phyloP scores from a whole-genome alignment of 2,888 invertebrate genomes.

The Patella pellucida region DNA sequence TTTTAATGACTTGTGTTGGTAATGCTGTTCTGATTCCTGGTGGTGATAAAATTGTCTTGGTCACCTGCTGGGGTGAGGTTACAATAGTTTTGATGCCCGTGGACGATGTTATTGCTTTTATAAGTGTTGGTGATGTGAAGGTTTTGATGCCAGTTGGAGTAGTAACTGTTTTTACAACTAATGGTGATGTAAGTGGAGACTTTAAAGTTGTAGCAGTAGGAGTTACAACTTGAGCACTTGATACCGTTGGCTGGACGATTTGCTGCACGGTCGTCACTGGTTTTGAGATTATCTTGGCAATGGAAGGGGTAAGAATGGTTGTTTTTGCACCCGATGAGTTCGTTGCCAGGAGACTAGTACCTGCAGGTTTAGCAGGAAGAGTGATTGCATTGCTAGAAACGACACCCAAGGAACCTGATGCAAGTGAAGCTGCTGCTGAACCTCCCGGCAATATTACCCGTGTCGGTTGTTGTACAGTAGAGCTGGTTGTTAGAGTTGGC shows the following conservation, averaged over 20 bases:
- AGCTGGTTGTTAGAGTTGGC: constrained; percentile 14
- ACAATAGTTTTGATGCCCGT: constrained; percentile 15
- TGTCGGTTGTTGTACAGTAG: constrained; percentile 41
- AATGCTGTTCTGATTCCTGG: constrained; percentile 35
- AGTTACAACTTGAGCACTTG: constrained; percentile 4
- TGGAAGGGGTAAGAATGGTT: constrained; percentile 22
- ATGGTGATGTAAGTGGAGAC: constrained; percentile 1
- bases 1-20: constrained; percentile 66
- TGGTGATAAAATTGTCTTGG: constrained; percentile 10
- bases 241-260: constrained; percentile 9
- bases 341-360: constrained; percentile 18
- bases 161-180: constrained; percentile 8
- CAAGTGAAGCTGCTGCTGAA: constrained; percentile 34
- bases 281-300: constrained; percentile 25
- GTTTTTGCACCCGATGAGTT: constrained; percentile 17
- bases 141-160: constrained; percentile 29
- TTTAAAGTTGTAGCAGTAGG: constrained; percentile 11
- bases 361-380: constrained; percentile 16
- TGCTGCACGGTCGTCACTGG: constrained; percentile 19
- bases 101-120: constrained; percentile 11
- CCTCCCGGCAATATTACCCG: constrained; percentile 37
- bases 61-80: constrained; percentile 8
- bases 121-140: constrained; percentile 14
- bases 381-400: constrained; percentile 16
- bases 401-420: constrained; percentile 15